Conservation (phyloP, 2,797 vertebrate species). For the Limosa lapponica region DNA sequence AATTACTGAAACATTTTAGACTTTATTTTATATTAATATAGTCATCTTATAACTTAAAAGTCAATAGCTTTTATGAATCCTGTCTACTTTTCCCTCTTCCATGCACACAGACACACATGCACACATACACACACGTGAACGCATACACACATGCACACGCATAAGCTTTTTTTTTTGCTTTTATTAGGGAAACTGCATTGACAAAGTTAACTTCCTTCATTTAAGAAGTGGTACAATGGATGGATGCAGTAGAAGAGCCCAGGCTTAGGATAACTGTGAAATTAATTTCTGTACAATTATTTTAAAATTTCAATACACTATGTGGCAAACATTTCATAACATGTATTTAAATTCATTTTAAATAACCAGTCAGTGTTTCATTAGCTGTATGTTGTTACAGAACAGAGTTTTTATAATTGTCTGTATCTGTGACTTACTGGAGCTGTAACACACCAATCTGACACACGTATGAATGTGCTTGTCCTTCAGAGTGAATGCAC, state of each 20-base stretch:
- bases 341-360: constrained; percentile 3
- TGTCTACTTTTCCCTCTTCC: background rate
- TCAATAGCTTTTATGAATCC: background rate
- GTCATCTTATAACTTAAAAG: background rate
- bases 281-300: background rate
- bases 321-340: background rate
- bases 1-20: background rate
- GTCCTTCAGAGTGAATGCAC: constrained; percentile 75
- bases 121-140: fast-evolving
- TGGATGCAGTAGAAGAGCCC: background rate
- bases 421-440: constrained; percentile 20
- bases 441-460: constrained; percentile 18
- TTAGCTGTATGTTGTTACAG: constrained; percentile 29
- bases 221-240: background rate
- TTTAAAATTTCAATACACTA: background rate
- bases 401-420: constrained; percentile 9
- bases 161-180: background rate
- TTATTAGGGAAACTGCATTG: background rate
- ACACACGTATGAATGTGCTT: constrained; percentile 68
- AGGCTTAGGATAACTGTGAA: background rate
- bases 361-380: background rate
- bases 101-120: background rate
- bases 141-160: fast-evolving
- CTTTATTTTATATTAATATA: background rate
- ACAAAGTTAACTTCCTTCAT: background rate